Evolutionary conservation across 2,888 invertebrate species (phyloP).

Genomic region (Bembecia ichneumoniformis): DNA sequence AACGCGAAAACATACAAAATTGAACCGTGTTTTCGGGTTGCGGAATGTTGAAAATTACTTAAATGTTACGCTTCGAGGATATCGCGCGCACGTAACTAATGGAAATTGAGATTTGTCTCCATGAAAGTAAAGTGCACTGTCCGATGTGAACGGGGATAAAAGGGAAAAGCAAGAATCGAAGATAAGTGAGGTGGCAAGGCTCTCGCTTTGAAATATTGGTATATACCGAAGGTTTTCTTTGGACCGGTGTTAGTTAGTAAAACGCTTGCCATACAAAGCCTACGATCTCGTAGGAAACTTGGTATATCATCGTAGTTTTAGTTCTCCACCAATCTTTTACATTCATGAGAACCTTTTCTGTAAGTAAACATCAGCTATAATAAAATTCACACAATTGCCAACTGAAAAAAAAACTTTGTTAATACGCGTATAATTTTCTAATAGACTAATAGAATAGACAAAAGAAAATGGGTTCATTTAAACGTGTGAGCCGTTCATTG

Average conservation of each 20-base stretch:
- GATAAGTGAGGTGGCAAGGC: constrained; percentile 51
- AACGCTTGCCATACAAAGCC: too few relatives aligned
- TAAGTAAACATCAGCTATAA: too few relatives aligned
- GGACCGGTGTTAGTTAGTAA: constrained; percentile 22
- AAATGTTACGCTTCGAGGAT: constrained; percentile 20
- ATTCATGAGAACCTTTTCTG: too few relatives aligned
- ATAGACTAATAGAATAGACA: background rate
- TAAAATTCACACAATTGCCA: too few relatives aligned
- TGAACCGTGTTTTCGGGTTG: constrained; percentile 15
- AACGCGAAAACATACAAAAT: constrained; percentile 13
- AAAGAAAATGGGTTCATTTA: background rate
- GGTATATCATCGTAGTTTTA: too few relatives aligned
- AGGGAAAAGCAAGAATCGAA: constrained; percentile 40
- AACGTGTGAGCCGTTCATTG: background rate
- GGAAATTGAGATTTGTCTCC: constrained; percentile 20
- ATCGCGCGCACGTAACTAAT: constrained; percentile 17
- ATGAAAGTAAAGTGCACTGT: constrained; percentile 17
- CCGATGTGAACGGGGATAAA: constrained; percentile 4
- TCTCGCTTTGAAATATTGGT: constrained; percentile 54
- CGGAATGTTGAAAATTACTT: constrained; percentile 24
- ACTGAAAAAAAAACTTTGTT: background rate
- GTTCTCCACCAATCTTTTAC: too few relatives aligned
- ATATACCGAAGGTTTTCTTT: constrained; percentile 52
- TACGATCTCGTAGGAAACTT: too few relatives aligned
- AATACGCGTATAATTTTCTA: background rate